Evolutionary conservation across 2,888 invertebrate genomes (phyloP), one percentile per base, ranked within the genome.

Genomic region (Oscheius sp.): DNA sequence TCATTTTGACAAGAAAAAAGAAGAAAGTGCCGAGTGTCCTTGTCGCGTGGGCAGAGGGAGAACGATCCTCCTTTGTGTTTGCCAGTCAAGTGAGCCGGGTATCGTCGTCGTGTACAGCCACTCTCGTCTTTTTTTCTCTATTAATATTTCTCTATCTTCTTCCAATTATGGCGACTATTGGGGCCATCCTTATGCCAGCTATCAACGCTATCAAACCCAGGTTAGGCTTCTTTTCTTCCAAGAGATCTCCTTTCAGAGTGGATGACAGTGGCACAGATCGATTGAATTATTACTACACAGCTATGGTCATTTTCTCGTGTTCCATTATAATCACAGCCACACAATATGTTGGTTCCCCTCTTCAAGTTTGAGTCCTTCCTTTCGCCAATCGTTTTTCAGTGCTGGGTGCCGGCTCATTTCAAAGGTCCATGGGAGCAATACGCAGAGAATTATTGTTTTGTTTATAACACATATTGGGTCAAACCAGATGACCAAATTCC

Each of bases 381-480:
- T n/a, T n/a, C n/a, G n/a, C n/a, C n/a, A n/a, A n/a, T n/a, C n/a
- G n/a, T n/a, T n/a, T n/a, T n/a, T n/a, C n/a, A n/a, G n/a, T n/a
- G n/a, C n/a, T n/a, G n/a, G n/a, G n/a, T n/a, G n/a, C n/a, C 8
- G 37, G 37, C 37, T 34, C 12, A 83, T 81, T 25, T 48, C 23
- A 48, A n/a, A 3, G 48, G 17, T 5, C 12, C 48, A 3, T 48
- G 17, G 25, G 17, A 48, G 25, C 25, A 48, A 65, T 85, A 83
- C 65, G 83, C 83, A 46, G 84, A 84, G 71, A 82, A 84, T 66
- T 84, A 84, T 68, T 84, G 83, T 71, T 83, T 84, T 71, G 83
- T 85, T 27, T 83, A 84, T 69, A 84, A 85, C 57, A 84, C 84
- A 12, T 84, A 83, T 70, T 85, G 83, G 83, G 84, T 85, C 20